Base-by-base conservation (phyloP, 2,888 invertebrate species). In the Heliconius erato region DNA sequence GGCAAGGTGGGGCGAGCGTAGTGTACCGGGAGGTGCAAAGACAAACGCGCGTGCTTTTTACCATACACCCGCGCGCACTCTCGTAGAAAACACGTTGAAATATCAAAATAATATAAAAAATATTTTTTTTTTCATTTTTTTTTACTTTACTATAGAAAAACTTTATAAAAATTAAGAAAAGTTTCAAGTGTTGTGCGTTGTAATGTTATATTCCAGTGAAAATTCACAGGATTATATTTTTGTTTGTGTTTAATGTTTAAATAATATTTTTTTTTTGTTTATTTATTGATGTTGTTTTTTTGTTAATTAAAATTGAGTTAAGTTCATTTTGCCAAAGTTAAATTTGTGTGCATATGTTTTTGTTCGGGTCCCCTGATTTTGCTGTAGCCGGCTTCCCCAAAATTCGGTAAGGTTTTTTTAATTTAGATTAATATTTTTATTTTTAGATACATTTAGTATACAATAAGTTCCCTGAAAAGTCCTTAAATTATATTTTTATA, bases 161-260 rank as follows among this genome's bases (percentile, higher is more conserved):
- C 84, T 88, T 86, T 91, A 92, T 94, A 93, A 91, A 89, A 89
- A 90, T 89, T 40, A 89, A 87, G 87, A 86, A 89, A 0, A 54
- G 23, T 91, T 90, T 91, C 88, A 79, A 91, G 94, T 94, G 94
- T 86, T 90, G 92, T 93, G 93, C 92, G 90, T 40, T 72, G 72
- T 72, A 9, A 94, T 94, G 94, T 90, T 92, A 89, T 80, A 86
- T 85, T 86, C 89, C 89, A 91, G 94, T 94, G 94, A 89, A 92
- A 90, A 92, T 92, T 94, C 92, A 94, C 89, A 89, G 87, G 85
- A 89, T 90, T 85, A 86, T 86, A 12, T 88, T 86, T 90, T 91
- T 90, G 92, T 92, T 92, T 91, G 88, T 85, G 83, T 81, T 28
- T 44, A 80, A 14, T 40, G 2, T 54, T 54, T 23, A 76, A 3